Percentiles rank a stretch among this genome's conserved stretches.
These are phyloP conservation scores for Apis florea DNA, from an alignment of 1,140 invertebrate species.

Conservation along the genomic window DNA sequence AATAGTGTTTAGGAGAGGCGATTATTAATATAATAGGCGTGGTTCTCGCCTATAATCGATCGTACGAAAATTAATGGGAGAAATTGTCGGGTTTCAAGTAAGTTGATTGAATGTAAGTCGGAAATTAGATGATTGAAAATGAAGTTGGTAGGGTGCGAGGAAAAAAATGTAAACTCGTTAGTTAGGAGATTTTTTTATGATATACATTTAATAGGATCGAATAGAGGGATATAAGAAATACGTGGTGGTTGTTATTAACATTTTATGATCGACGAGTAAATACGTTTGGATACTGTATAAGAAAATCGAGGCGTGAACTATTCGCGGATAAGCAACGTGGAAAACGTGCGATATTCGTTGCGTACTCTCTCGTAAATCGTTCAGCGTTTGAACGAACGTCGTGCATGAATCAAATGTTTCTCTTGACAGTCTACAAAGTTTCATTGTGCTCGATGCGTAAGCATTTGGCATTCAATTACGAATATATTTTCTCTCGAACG, in stretches of 20 bases:
- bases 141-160: too few species aligned
- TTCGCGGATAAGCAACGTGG: constrained; percentile 2
- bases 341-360: constrained; percentile 9
- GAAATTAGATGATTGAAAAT: neutral
- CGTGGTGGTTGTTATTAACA: neutral
- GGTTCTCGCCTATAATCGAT: neutral
- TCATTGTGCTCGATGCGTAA: constrained; percentile 26
- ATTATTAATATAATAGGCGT: neutral
- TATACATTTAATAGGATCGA: neutral
- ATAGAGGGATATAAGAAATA: neutral
- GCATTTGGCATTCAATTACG: constrained; percentile 7
- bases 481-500: neutral
- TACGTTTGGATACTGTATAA: too few species aligned
- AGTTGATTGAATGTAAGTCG: constrained; percentile 8
- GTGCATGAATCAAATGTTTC: constrained; percentile 12
- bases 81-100: neutral
- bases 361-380: constrained; percentile 16
- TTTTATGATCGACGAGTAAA: neutral
- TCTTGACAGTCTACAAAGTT: neutral
- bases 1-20: neutral
- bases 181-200: neutral
- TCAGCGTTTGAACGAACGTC: neutral
- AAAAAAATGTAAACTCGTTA: neutral
- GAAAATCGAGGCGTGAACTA: too few species aligned
- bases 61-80: neutral